Base-by-base conservation (phyloP, 2,113 vertebrate species). In the Pimephales promelas region DNA sequence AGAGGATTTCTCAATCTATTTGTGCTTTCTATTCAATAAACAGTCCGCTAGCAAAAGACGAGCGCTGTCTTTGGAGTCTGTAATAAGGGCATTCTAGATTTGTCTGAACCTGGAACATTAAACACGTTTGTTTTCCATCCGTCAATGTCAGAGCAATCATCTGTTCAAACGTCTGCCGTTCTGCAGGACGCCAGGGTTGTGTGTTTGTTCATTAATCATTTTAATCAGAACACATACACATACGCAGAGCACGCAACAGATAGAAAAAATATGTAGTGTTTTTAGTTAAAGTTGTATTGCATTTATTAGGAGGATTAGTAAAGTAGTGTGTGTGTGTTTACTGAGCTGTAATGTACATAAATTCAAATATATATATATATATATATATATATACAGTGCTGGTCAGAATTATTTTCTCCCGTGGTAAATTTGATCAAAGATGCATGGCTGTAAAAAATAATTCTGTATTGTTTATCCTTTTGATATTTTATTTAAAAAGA, bases 71-170 rank as follows among this genome's bases (percentile, higher is more conserved):
- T 87, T 75, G 47, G 9, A 49, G 59, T 79, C 49, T 74, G 66
- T 77, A 34, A 57, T 79, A 85, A 87, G 62, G 84, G n/a, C 28
- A 43, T 62, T 36, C 9, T 57, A 34, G 40, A 85, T 87, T 77
- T 71, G 49, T 64, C 83, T 66, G 47, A 82, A 80, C 56, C 77
- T 68, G 61, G 59, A 83, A 84, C 66, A 36, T 49, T 79, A 73
- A 87, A 81, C 84, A 84, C 34, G 74, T 61, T 86, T 79, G 82
- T 91, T 87, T 79, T 80, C 62, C 47, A 83, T 90, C 84, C 62
- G 85, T 90, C 86, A 91, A 89, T 86, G 90, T 88, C 89, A 87
- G 68, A 36, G 66, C 80, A 68, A 89, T 92, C 89, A 91, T 90
- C 89, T 91, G 91, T 79, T 87, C 36, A 28, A 82, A 83, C 88